These are phyloP conservation scores for Eueides isabella DNA, from an alignment of 1,140 invertebrate species.

Conservation along the genomic window DNA sequence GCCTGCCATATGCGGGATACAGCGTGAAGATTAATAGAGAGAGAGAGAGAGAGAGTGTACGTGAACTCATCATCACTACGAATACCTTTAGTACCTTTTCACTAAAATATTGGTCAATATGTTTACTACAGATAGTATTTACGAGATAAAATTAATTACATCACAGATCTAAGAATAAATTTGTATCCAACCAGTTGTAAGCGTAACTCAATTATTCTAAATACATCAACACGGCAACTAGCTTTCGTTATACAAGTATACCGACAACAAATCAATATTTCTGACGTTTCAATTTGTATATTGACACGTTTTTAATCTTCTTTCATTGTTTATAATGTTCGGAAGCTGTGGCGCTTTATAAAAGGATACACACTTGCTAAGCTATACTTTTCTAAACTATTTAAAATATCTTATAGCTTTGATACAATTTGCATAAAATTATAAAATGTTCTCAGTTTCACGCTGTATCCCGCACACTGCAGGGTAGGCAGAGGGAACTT, in stretches of 20 bases:
- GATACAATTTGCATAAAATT: too few relatives aligned
- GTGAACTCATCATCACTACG: too few relatives aligned
- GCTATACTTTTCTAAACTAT: background rate
- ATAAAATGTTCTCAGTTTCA: too few relatives aligned
- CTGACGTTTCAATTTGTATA: constrained; percentile 80
- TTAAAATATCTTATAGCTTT: too few relatives aligned
- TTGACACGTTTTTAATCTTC: constrained; percentile 78
- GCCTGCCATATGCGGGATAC: too few relatives aligned
- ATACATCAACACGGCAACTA: constrained; percentile 36
- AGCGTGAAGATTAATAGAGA: too few relatives aligned
- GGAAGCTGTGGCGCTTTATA: constrained; percentile 45
- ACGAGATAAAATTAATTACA: constrained; percentile 31
- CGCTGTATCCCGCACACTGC: too few relatives aligned
- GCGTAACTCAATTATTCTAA: constrained; percentile 50
- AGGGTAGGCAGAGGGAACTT: too few relatives aligned
- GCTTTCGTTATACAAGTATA: constrained; percentile 36
- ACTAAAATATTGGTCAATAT: background rate
- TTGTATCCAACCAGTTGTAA: constrained; percentile 30
- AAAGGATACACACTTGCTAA: background rate
- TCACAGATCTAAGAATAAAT: constrained; percentile 24
- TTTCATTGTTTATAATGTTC: constrained; percentile 68
- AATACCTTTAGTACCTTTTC: too few relatives aligned
- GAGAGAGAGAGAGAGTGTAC: too few relatives aligned
- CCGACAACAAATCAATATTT: constrained; percentile 70
- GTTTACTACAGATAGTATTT: constrained; percentile 18